Base-by-base conservation (phyloP, 1,140 invertebrate species). In the Drosophila busckii region DNA sequence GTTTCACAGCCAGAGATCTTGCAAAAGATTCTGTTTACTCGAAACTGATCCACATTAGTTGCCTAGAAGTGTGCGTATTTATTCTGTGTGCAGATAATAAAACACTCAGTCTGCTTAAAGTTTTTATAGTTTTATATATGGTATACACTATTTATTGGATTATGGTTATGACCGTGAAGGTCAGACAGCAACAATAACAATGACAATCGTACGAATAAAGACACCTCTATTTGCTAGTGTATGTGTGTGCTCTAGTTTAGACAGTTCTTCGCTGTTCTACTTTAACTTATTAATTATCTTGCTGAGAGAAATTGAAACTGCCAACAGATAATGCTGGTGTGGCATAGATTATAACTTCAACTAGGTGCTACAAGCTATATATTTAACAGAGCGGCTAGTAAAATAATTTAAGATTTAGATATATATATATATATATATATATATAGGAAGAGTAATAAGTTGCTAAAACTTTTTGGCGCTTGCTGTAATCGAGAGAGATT, bases 131-230 rank as follows among this genome's bases (percentile, higher is more conserved):
- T 78, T 70, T 70, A 66, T 62, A 69, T 75, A 75, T 62, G 67
- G 56, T 52, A 62, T 69, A 60, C 59, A 69, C 60, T 64, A 82
- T 80, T 80, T 80, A 80, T 80, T 80, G 71, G 75, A 69, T 75
- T 75, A 82, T 76, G 71, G 62, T 78, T 78, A 76, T 83, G 75
- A 56, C 61, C 76, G 53, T 82, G 75, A 82, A 82, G 75, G 75
- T 82, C 75, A 82, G 52, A 38, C 42, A 64, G 50, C 40, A 41
- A 34, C 38, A 40, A 32, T 12, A 22, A 15, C 9, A 48, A 48
- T 15, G 37, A 55, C 22, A 34, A n/a, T 19, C 16, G 20, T 20
- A 13, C 32, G n/a, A n/a, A n/a, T n/a, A n/a, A n/a, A n/a, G n/a
- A 28, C 10, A 35, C 8, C 17, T 17, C 26, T 26, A 6, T 22